Evolutionary conservation across 2,888 invertebrate species (phyloP), one percentile per base, ranked within the genome.

Genomic region (Callyntrura guangdongensis): DNA sequence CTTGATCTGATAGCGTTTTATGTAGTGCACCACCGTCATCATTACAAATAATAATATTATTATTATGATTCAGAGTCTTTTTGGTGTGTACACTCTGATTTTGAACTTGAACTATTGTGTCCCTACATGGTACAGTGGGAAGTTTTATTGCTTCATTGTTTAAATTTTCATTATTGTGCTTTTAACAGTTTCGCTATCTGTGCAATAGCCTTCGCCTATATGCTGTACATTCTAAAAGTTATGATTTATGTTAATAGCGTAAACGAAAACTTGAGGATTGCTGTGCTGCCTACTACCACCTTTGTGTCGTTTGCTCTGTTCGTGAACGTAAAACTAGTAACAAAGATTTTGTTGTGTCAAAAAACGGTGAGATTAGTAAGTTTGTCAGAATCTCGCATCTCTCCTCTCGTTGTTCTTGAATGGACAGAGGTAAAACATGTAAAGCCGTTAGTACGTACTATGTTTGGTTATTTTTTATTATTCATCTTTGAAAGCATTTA

Each of bases 101-200:
- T 53, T 81, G 81, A 87, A 87, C 87, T 87, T 87, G 87, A 87
- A 87, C 87, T 87, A 81, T 87, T 79, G 64, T 45, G 56, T n/a
- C 87, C 87, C 67, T 87, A n/a, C 53, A 81, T 53, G 86, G 86
- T 36, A 49, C 56, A 56, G 17, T 77, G 87, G 87, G 87, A 87
- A 79, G 79, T 53, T 87, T 87, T 87, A 87, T 81, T 17, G 69
- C 22, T 25, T 53, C 69, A 81, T 87, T 87, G 81, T 81, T 79
- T 64, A 77, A 47, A 3, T 49, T 53, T 25, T 27, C 45, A 25
- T 77, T 20, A 17, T n/a, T 11, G 36, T 36, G 14, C 8, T 11
- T 20, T 12, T 25, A 77, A 77, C 49, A 9, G 64, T 64, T 64
- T 64, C 64, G 22, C 72, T 9, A 9, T 69, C 25, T 69, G 69